phyloP scores from a whole-genome alignment of 1,140 invertebrate genomes.

The Aphaenogaster rudis region DNA sequence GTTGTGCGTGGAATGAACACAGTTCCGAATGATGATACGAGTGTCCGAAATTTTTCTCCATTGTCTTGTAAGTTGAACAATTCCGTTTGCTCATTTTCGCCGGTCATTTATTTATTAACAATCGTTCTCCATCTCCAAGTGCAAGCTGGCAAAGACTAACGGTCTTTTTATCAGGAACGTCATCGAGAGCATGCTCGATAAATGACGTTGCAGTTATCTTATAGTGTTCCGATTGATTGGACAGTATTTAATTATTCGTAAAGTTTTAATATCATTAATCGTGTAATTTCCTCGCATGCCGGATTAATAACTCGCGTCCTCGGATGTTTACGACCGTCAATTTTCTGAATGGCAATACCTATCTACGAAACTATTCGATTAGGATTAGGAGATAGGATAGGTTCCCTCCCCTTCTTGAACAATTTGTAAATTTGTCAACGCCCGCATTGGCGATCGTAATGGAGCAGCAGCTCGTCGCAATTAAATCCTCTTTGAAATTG shows the following conservation, averaged over 20 bases:
- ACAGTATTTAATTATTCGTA: constrained; percentile 1
- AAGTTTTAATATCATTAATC: constrained; percentile 14
- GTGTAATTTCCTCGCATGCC: constrained; percentile 27
- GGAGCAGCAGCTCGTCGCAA: constrained; percentile 15
- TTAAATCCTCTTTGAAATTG: constrained; percentile 33
- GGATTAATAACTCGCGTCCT: constrained; percentile 54
- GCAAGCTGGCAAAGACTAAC: background rate
- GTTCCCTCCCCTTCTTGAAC: constrained; percentile 11
- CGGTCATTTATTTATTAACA: constrained; percentile 8
- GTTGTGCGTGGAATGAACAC: constrained; percentile 14
- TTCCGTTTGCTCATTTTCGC: background rate
- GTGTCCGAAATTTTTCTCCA: constrained; percentile 43
- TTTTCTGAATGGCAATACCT: constrained; percentile 63
- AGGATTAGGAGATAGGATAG: constrained; percentile 54
- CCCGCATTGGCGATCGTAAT: constrained; percentile 49
- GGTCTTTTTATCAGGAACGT: background rate
- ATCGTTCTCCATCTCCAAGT: background rate
- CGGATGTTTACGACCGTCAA: constrained; percentile 60
- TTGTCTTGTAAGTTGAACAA: constrained; percentile 7
- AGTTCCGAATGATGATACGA: constrained; percentile 43
- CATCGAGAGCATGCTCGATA: background rate
- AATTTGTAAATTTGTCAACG: constrained; percentile 53
- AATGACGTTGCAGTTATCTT: constrained; percentile 17
- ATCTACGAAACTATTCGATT: constrained; percentile 59
- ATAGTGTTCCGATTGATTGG: constrained; percentile 11